Conservation (phyloP, 2,797 vertebrate species). For the Pseudochirops cupreus region DNA sequence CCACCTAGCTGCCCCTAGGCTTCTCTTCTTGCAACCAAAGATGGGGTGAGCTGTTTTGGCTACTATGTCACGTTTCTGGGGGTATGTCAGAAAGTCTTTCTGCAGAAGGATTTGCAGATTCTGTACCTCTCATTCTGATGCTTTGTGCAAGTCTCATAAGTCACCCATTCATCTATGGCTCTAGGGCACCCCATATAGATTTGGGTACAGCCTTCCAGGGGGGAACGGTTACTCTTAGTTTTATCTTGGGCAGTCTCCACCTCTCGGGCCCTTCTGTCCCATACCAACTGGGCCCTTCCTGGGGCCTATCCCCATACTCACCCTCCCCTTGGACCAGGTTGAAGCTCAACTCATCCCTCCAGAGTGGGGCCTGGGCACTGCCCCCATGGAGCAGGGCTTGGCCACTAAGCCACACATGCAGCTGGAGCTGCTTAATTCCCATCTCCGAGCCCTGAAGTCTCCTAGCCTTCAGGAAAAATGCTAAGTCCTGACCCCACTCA, state of each 20-base stretch:
- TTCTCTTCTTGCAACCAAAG: background rate
- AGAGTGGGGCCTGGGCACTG: slow-evolving; percentile 48
- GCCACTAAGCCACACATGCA: slow-evolving; percentile 17
- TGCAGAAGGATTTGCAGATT: background rate
- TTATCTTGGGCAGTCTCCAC: background rate
- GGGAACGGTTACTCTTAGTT: background rate
- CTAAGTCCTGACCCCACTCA: slow-evolving; percentile 78
- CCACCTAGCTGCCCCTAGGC: no score
- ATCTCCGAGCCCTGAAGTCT: slow-evolving; percentile 58
- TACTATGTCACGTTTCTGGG: background rate
- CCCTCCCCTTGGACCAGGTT: slow-evolving; percentile 80
- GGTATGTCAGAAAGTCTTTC: background rate
- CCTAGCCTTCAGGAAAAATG: slow-evolving; percentile 49
- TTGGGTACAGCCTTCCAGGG: background rate
- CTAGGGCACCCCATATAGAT: background rate
- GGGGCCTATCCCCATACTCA: slow-evolving; percentile 63
- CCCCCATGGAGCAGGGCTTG: slow-evolving; percentile 84
- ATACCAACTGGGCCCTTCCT: background rate
- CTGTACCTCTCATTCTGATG: background rate
- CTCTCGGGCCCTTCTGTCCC: background rate
- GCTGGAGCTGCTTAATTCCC: slow-evolving; percentile 57
- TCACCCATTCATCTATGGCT: background rate
- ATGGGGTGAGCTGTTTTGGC: background rate
- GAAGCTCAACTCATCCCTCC: slow-evolving; percentile 41
- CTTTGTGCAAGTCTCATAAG: background rate